Percentiles rank a stretch among this genome's conserved stretches.
These are phyloP conservation scores for Gallinago solitaria DNA, from an alignment of 2,797 vertebrate species.

Conservation along the genomic window DNA sequence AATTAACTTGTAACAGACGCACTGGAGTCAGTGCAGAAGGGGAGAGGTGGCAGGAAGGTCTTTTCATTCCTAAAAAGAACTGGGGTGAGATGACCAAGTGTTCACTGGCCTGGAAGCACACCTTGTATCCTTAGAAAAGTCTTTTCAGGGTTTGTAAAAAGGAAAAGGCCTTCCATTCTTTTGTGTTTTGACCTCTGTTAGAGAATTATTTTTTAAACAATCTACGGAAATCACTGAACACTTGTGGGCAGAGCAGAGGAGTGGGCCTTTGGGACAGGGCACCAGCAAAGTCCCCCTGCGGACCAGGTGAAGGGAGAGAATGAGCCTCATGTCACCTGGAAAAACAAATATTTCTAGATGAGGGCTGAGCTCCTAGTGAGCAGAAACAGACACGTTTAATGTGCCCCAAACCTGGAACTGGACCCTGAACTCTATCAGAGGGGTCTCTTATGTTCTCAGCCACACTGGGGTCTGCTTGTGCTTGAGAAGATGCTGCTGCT, in stretches of 20 bases:
- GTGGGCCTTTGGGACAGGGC: neutral
- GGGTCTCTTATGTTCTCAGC: neutral
- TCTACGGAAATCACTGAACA: neutral
- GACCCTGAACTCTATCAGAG: neutral
- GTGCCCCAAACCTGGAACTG: neutral
- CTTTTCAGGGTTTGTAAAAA: neutral
- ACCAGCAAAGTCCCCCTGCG: neutral
- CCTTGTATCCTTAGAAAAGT: neutral
- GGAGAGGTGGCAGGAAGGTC: neutral
- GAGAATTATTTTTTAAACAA: neutral
- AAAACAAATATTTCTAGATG: neutral
- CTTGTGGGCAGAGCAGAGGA: neutral
- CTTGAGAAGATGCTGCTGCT: accelerated
- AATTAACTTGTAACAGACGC: neutral
- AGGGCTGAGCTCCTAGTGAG: neutral
- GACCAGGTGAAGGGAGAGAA: neutral
- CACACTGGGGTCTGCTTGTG: neutral
- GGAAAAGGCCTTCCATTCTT: neutral
- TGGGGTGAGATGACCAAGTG: neutral
- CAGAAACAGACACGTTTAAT: accelerated
- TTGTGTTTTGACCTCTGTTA: neutral
- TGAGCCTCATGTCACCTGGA: neutral
- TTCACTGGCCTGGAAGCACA: neutral
- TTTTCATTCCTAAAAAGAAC: neutral
- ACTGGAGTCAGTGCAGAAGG: neutral